A percentile compares a stretch with the other conserved stretches of the same genome.
Conservation (phyloP, 2,797 vertebrate genomes). For the Oreochromis grahami region DNA sequence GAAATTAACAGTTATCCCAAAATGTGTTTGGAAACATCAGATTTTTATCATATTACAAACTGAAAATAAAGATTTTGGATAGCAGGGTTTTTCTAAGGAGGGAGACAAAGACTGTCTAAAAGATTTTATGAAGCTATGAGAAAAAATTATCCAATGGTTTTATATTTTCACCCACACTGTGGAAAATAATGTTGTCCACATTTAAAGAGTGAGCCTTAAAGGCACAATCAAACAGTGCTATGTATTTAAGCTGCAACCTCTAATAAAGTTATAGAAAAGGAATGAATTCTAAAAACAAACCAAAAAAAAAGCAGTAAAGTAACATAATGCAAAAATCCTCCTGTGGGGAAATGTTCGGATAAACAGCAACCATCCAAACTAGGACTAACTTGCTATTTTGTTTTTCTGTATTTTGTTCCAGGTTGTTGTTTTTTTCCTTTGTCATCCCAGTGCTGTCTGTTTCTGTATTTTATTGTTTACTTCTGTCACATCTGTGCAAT, state of each 20-base stretch:
- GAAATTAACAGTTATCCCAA: background rate
- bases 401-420: background rate
- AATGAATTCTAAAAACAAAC: background rate
- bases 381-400: background rate
- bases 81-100: background rate
- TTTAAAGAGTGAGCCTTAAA: background rate
- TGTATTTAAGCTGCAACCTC: background rate
- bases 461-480: background rate
- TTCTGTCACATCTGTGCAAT: background rate
- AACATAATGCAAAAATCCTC: background rate
- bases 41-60: background rate
- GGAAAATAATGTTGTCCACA: background rate
- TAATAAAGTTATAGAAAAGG: background rate
- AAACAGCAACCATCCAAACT: background rate
- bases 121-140: background rate
- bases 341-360: background rate
- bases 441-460: background rate
- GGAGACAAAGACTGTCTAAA: background rate
- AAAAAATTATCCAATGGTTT: background rate
- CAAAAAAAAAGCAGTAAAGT: background rate
- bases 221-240: background rate
- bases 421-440: rapidly evolving
- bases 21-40: background rate
- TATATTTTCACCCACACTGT: background rate
- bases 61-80: background rate